Evolutionary conservation across 2,888 invertebrate genomes (phyloP).

Genomic region (Desoria tigrina): DNA sequence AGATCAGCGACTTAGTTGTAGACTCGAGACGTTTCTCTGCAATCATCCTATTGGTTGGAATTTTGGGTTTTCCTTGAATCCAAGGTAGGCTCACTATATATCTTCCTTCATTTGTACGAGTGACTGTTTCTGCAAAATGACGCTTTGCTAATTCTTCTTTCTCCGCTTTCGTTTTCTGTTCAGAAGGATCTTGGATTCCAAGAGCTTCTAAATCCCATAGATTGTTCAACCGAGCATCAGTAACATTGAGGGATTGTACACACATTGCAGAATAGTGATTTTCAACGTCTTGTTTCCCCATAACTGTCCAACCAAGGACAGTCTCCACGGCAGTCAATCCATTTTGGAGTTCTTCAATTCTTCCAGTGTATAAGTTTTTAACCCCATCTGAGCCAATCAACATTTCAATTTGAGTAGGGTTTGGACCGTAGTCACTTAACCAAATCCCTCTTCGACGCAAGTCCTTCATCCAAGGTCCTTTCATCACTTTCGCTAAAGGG

Average conservation of each 20-base stretch:
- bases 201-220: constrained; percentile 33
- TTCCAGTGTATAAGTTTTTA: constrained; percentile 18
- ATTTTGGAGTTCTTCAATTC: not conserved
- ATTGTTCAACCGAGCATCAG: not conserved
- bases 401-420: no score
- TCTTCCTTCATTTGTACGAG: constrained; percentile 48
- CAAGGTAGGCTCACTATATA: no score
- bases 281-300: constrained; percentile 10
- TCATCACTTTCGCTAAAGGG: no score
- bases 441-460: no score
- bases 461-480: no score
- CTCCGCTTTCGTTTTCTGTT: constrained; percentile 26
- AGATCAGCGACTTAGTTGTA: constrained; percentile 13
- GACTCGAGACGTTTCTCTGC: constrained; percentile 15
- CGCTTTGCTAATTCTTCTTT: constrained; percentile 15
- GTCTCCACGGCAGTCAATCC: constrained; percentile 26
- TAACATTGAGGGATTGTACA: not conserved
- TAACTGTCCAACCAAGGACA: constrained; percentile 26
- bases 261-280: constrained; percentile 2
- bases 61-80: constrained; percentile 52
- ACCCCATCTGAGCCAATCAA: constrained; percentile 22
- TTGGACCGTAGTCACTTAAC: no score
- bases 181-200: constrained; percentile 29
- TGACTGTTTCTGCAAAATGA: constrained; percentile 50
- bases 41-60: constrained; percentile 26